Evolutionary conservation across 2,888 invertebrate species (phyloP), one percentile per base, ranked within the genome.

Genomic region (Resseliella maxima): DNA sequence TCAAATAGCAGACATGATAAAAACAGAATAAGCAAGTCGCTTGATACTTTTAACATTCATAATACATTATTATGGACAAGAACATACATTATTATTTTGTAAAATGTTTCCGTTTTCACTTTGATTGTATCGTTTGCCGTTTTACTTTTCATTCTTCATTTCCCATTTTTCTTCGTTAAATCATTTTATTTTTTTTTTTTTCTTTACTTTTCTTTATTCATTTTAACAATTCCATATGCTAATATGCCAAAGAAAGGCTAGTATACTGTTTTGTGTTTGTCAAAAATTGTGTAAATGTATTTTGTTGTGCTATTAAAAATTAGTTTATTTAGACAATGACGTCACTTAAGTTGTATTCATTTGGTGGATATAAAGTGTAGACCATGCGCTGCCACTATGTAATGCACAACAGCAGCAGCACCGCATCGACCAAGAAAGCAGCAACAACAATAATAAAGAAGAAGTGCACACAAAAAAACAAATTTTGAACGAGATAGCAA

Each of bases 1-100:
- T 41, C 5, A 5, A 41, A 5, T 12, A 41, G 41, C 41, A 5
- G 12, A 41, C 5, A 12, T 50, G 50, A 59, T 41, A 41, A 12
- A 41, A 12, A 41, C 41, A 12, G 41, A 41, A n/a, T n/a, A 12
- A 41, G 41, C 41, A 12, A 41, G 12, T 41, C 12, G 41, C 24
- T 59, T 5, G 27, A 12, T 59, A 59, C 24, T 24, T 24, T 59
- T 27, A 59, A 59, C 59, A 59, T 59, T 27, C 27, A 59, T 59
- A 59, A 59, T 59, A 59, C 59, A 59, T 59, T 27, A 59, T 59
- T n/a, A n/a, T n/a, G n/a, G n/a, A n/a, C n/a, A 15, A 59, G 59
- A 3, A 24, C 12, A 59, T 24, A 59, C 24, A 59, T 59, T 59
- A 27, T 59, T 59, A n/a, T n/a, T 59, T n/a, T 27, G 59, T 59